These are phyloP conservation scores for Mobula hypostoma DNA, from an alignment of 2,113 vertebrate species.

Conservation along the genomic window DNA sequence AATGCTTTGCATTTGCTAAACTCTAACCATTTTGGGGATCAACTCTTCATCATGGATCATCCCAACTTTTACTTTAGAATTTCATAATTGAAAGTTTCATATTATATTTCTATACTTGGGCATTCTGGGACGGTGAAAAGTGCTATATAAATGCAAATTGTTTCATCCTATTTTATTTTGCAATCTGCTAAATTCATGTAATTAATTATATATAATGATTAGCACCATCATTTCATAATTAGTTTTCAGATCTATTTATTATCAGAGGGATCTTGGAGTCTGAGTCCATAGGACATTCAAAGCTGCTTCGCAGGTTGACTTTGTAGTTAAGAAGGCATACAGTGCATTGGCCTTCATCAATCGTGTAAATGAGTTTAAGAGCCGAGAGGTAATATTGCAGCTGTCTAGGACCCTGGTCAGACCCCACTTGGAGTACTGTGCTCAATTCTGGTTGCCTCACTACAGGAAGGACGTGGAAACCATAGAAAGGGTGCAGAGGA, in stretches of 20 bases:
- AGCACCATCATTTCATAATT: not conserved
- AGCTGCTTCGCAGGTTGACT: too few species aligned
- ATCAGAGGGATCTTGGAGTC: too few species aligned
- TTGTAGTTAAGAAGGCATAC: too few species aligned
- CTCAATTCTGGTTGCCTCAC: too few species aligned
- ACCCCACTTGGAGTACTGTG: too few species aligned
- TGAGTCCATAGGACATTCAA: too few species aligned
- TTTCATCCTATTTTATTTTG: not conserved
- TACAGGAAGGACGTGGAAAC: too few species aligned
- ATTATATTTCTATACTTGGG: not conserved
- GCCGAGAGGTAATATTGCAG: too few species aligned
- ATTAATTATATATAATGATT: not conserved
- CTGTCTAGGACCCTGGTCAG: too few species aligned
- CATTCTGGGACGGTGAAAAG: not conserved
- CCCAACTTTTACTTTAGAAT: not conserved
- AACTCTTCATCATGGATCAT: not conserved
- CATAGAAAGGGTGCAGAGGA: too few species aligned
- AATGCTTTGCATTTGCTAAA: not conserved
- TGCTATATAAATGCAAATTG: not conserved
- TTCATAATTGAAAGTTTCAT: not conserved
- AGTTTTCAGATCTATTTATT: not conserved
- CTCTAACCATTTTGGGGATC: not conserved
- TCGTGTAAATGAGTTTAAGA: too few species aligned
- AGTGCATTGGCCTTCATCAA: too few species aligned
- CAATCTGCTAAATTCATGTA: not conserved